A percentile compares a stretch with the other conserved stretches of the same genome.
These are phyloP conservation scores for Plestiodon gilberti DNA, from an alignment of 2,113 vertebrate species.

Conservation along the genomic window DNA sequence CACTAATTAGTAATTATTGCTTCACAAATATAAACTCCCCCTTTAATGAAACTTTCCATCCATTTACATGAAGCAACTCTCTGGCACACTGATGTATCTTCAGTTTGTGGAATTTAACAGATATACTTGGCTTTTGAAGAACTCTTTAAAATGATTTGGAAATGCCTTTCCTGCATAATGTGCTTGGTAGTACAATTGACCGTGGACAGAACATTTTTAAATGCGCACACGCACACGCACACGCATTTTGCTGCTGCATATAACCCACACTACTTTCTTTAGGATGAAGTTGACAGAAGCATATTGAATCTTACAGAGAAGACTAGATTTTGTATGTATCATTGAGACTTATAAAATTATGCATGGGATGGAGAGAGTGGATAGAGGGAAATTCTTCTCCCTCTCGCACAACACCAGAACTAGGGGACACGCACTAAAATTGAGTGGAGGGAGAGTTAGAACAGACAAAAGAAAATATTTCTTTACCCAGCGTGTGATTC, in stretches of 20 bases:
- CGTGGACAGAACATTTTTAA: not conserved
- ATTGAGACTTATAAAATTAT: no score
- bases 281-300: not conserved
- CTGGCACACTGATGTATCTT: not conserved
- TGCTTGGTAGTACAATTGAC: not conserved
- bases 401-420: no score
- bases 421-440: no score
- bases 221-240: no score
- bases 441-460: no score
- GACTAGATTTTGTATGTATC: not conserved
- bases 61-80: constrained; percentile 23
- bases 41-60: constrained; percentile 34
- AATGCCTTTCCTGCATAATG: not conserved
- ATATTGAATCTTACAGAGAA: not conserved
- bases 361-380: no score
- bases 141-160: not conserved
- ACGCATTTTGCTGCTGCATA: not conserved
- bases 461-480: no score
- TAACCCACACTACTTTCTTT: not conserved
- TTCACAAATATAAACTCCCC: constrained; percentile 31
- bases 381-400: no score
- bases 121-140: not conserved
- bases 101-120: constrained; percentile 3
- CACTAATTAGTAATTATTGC: constrained; percentile 49
- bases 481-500: no score